These are phyloP conservation scores for Erebia epiphron DNA, from an alignment of 2,888 invertebrate species.

Conservation along the genomic window DNA sequence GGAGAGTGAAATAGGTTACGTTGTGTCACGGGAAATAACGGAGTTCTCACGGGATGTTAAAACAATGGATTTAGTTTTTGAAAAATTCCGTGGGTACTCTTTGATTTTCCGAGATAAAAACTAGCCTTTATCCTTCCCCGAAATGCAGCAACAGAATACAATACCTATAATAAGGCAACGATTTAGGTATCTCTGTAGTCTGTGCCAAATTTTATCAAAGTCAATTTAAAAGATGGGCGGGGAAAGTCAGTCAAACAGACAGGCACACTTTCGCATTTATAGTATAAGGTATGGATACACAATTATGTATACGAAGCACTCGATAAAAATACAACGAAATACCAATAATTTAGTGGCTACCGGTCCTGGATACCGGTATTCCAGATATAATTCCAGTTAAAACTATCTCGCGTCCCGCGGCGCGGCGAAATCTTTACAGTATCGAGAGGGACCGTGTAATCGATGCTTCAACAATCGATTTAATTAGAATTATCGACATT, in stretches of 20 bases:
- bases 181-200: no score
- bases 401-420: constrained; percentile 54
- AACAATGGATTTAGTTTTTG: no score
- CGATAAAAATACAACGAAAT: constrained; percentile 26
- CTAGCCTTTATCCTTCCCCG: no score
- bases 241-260: background rate
- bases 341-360: constrained; percentile 50
- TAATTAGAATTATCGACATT: constrained; percentile 77
- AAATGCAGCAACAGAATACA: no score
- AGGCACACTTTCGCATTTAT: background rate
- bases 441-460: constrained; percentile 64
- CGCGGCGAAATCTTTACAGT: constrained; percentile 65
- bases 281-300: background rate
- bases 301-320: constrained; percentile 7
- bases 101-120: no score
- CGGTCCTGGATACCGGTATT: constrained; percentile 54
- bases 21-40: no score
- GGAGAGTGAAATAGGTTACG: no score
- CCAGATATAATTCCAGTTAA: constrained; percentile 42
- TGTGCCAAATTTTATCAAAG: no score
- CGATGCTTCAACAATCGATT: constrained; percentile 78
- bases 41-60: no score
- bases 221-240: no score
- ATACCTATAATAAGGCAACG: no score
- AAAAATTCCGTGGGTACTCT: background rate